Base-by-base conservation (phyloP, 2,113 vertebrate genomes). In the Zosterops borbonicus region DNA sequence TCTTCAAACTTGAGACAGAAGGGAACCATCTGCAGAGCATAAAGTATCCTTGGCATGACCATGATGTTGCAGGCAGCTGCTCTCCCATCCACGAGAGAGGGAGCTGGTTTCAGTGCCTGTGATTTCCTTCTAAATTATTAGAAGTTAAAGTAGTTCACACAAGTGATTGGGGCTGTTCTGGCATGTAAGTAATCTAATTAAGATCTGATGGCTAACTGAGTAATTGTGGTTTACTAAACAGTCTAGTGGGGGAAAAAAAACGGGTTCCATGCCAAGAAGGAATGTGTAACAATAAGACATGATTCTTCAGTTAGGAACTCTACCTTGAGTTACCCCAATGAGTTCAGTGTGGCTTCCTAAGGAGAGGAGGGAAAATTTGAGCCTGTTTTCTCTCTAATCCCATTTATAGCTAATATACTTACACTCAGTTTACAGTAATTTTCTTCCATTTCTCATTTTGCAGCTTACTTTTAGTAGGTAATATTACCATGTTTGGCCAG, bases 21-120 rank as follows among this genome's bases (percentile, higher is more conserved):
- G 68, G 71, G 71, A 96, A 92, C 92, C 94, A 96, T 96, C 95
- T 96, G 96, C 83, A 91, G 85, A 92, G 28, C 9, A 13, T 83
- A 91, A 94, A 97, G 50, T 67, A 92, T 92, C 75, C 74, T 94
- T 94, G 92, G 71, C 94, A 96, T 0, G 3, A 86, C 83, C 0
- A 0, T 64, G 89, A 79, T 95, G 68, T 79, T 74, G 25, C 64
- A 95, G 83, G 86, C 94, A 96, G 88, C 92, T 96, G 91, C 69
- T 89, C 86, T 92, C 49, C 63, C 55, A 53, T 74, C 80, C 88
- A 74, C 8, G 13, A 78, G 33, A 89, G 59, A 71, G 63, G 28
- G 77, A 88, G 71, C 42, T 83, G 60, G 10, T 88, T 94, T 81
- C 75, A 79, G 58, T 86, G 94, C 39, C 69, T 95, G 67, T 67